Base-by-base conservation (phyloP, 2,888 invertebrate genomes). In the Agonopterix arenella region DNA sequence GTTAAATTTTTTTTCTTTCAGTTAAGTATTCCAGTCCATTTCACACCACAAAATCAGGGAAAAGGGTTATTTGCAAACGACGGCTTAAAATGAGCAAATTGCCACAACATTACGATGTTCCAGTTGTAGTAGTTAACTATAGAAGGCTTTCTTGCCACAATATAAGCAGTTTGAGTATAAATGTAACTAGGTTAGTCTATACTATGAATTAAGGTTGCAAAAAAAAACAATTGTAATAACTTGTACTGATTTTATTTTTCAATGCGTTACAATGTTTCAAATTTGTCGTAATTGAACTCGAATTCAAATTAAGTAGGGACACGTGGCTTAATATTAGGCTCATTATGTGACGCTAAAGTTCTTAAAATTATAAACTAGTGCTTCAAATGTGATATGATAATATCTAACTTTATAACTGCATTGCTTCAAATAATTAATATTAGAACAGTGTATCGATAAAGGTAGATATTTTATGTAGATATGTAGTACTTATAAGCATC, bases 241-340 rank as follows among this genome's bases (percentile, higher is more conserved):
- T 79, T 76, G 76, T 77, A 80, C 73, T 71, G 70, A 71, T 78
- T 63, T 81, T 77, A 78, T 76, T 80, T 74, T 64, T 68, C 64
- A 80, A 78, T 80, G 74, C 70, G 70, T 77, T 79, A 81, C 80
- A 81, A 78, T 78, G 57, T 56, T 28, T 54, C 57, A 61, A 56
- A 69, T 66, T 65, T 28, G 28, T 59, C 10, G 55, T 61, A 73
- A 70, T 76, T 67, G 64, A 75, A 74, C 64, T 72, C 54, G 57
- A 68, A 75, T 70, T 56, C 52, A 59, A 59, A 71, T 70, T 67
- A 72, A 73, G 63, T 72, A 74, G 66, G 66, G 72, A 73, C 67
- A 76, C 65, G 77, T 80, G 78, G 70, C 66, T 72, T 74, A 77
- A 68, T 65, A 68, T 63, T 73, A 78, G 66, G 68, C 71, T 57